Conservation (phyloP, 2,797 vertebrate species). For the Allenopithecus nigroviridis region DNA sequence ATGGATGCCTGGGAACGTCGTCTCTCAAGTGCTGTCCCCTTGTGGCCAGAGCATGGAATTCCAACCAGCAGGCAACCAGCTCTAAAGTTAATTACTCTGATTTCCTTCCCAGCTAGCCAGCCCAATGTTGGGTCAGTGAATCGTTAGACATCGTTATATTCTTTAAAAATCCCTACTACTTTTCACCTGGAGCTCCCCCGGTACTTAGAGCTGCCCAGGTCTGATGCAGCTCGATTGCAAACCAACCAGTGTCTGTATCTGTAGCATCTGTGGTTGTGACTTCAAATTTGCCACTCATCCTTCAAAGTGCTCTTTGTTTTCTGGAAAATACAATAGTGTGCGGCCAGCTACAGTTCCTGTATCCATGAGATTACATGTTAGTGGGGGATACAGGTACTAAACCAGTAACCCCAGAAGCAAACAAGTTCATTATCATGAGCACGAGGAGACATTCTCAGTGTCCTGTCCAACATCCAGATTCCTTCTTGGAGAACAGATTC, state of each 20-base stretch:
- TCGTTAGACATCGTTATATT: not conserved
- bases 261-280: not conserved
- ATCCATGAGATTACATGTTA: fast-evolving
- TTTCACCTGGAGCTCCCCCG: not conserved
- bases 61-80: not conserved
- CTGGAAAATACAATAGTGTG: not conserved
- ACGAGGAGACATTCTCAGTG: too few species aligned
- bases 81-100: not conserved
- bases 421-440: fast-evolving
- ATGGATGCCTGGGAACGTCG: fast-evolving
- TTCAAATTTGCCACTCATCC: not conserved
- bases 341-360: fast-evolving
- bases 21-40: not conserved
- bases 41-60: not conserved
- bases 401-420: not conserved
- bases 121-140: not conserved
- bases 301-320: not conserved
- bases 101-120: not conserved
- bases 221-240: not conserved
- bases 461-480: not conserved
- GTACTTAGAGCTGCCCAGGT: fast-evolving
- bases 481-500: not conserved
- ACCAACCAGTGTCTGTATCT: not conserved
- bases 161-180: not conserved
- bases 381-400: too few species aligned